A percentile compares a stretch with the other conserved stretches of the same genome.
phyloP scores from a whole-genome alignment of 2,797 vertebrate species.

The Alosa sapidissima region DNA sequence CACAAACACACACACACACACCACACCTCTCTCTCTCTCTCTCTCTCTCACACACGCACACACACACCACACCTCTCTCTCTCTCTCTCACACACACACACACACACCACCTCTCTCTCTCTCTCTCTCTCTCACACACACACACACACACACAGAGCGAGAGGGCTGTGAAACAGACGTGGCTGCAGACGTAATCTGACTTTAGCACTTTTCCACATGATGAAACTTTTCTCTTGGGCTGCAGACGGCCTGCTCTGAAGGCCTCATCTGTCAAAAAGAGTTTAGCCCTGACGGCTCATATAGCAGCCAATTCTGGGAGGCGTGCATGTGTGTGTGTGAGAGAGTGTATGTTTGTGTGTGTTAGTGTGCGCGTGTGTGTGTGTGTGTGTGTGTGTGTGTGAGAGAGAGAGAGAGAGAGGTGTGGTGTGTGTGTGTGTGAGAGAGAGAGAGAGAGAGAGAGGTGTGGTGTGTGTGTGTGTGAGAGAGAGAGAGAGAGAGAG shows the following conservation, averaged over 20 bases:
- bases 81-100: too few species aligned
- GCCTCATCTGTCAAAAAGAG: not conserved
- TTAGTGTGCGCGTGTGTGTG: not conserved
- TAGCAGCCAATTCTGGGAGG: not conserved
- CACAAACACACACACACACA: too few species aligned
- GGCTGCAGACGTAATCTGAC: not conserved
- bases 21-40: too few species aligned
- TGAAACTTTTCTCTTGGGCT: not conserved
- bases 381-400: not conserved
- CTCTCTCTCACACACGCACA: too few species aligned
- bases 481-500: too few species aligned
- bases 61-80: too few species aligned
- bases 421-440: not conserved
- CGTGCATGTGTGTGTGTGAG: not conserved
- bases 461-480: not conserved
- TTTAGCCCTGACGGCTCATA: not conserved
- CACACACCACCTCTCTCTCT: too few species aligned
- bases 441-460: not conserved
- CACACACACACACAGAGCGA: not conserved
- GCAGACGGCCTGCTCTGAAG: not conserved
- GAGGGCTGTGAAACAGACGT: not conserved
- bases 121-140: too few species aligned
- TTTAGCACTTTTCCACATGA: slow-evolving; percentile 6
- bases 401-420: too few species aligned
- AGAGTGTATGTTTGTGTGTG: not conserved